phyloP scores from a whole-genome alignment of 1,140 invertebrate species.

The Ladona fulva region DNA sequence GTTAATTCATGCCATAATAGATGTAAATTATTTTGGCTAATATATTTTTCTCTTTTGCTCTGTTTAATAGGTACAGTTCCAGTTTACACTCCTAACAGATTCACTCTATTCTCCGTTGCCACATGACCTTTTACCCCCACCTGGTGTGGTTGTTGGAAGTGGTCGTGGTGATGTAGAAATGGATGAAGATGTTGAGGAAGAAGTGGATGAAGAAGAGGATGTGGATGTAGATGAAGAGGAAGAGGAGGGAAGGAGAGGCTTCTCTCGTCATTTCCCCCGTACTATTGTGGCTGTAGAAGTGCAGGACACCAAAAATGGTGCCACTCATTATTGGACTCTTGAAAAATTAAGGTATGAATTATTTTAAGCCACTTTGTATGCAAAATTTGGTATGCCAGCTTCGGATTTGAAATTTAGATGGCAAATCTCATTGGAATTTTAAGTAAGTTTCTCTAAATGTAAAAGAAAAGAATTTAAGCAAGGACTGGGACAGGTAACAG shows the following conservation, averaged over 20 bases:
- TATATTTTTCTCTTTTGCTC: no score
- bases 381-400: no score
- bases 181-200: constrained; percentile 57
- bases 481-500: no score
- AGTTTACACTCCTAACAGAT: constrained; percentile 95
- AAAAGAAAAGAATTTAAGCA: no score
- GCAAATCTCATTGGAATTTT: no score
- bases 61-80: constrained; percentile 98
- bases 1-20: no score
- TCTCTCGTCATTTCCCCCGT: constrained; percentile 57
- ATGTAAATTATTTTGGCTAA: no score
- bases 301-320: constrained; percentile 97
- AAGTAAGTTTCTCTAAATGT: no score
- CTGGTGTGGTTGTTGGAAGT: constrained; percentile 1
- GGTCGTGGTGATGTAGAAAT: constrained; percentile 32
- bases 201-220: constrained; percentile 37
- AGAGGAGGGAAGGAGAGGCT: constrained; percentile 34
- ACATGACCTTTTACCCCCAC: constrained; percentile 59
- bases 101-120: constrained; percentile 94
- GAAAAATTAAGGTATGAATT: constrained; percentile 83
- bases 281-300: constrained; percentile 98
- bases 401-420: no score
- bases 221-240: constrained; percentile 40
- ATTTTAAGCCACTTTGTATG: background rate
- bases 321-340: constrained; percentile 97